Conservation (phyloP, 2,888 invertebrate species). For the Nudaria mundana region DNA sequence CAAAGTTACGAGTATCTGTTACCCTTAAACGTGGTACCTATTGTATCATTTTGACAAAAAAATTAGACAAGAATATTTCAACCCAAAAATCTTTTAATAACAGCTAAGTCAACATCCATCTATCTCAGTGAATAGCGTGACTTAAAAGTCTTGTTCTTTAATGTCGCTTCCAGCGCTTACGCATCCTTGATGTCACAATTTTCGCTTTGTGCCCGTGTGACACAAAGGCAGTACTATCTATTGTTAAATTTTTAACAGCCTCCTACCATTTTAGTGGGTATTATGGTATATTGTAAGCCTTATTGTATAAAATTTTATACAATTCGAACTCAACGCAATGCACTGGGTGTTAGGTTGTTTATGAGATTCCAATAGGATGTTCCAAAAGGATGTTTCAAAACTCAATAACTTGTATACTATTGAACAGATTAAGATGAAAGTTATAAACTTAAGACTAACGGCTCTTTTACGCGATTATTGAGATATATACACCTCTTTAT, state of each 20-base stretch:
- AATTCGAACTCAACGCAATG: conserved; percentile 14
- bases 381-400: too few species aligned
- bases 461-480: too few species aligned
- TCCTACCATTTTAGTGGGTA: conserved; percentile 31
- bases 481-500: too few species aligned
- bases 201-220: conserved; percentile 32
- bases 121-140: neutral
- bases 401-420: too few species aligned
- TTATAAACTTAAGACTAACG: too few species aligned
- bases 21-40: too few species aligned
- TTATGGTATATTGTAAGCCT: conserved; percentile 30
- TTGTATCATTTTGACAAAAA: too few species aligned
- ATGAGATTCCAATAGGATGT: neutral
- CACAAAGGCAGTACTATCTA: conserved; percentile 48
- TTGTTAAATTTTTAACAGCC: conserved; percentile 52
- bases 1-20: too few species aligned
- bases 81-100: too few species aligned
- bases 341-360: conserved; percentile 1
- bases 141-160: neutral
- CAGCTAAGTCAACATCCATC: neutral
- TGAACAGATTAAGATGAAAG: too few species aligned
- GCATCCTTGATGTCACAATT: conserved; percentile 33
- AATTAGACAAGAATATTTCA: too few species aligned
- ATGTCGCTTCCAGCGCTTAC: conserved; percentile 19
- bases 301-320: conserved; percentile 31